Conservation (phyloP, 2,113 vertebrate species). For the Hydrochoerus hydrochaeris region DNA sequence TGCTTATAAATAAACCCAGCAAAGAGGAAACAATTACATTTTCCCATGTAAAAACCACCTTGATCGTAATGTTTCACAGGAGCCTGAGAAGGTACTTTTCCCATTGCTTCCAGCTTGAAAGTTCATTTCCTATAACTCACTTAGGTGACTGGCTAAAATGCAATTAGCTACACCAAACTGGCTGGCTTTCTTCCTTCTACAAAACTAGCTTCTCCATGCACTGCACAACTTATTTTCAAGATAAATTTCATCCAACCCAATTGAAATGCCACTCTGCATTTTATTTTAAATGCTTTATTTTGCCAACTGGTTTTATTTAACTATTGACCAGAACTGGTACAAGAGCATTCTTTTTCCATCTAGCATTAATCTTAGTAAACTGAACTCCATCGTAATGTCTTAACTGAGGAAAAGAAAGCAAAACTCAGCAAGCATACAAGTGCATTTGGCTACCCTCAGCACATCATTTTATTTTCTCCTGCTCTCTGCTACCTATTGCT, state of each 20-base stretch:
- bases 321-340: conserved; percentile 75
- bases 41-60: conserved; percentile 73
- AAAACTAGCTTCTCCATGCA: conserved; percentile 58
- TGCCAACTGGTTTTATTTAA: conserved; percentile 80
- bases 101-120: conserved; percentile 53
- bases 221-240: conserved; percentile 64
- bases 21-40: conserved; percentile 74
- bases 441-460: conserved; percentile 83
- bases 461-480: conserved; percentile 78
- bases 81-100: neutral
- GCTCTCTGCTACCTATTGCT: conserved; percentile 78
- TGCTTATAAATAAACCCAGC: conserved; percentile 67
- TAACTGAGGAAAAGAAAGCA: conserved; percentile 81
- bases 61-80: conserved; percentile 42
- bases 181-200: conserved; percentile 58
- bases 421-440: conserved; percentile 83
- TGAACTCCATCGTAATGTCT: conserved; percentile 81
- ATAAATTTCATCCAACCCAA: conserved; percentile 77
- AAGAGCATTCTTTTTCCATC: conserved; percentile 75
- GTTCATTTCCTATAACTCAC: conserved; percentile 69
- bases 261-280: conserved; percentile 79
- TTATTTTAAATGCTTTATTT: conserved; percentile 79
- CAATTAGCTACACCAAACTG: conserved; percentile 51
- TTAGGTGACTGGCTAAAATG: conserved; percentile 51
- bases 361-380: conserved; percentile 85